A percentile compares a stretch with the other conserved stretches of the same genome.
Evolutionary conservation across 2,888 invertebrate species (phyloP).

Genomic region (Heliconius ismenius): DNA sequence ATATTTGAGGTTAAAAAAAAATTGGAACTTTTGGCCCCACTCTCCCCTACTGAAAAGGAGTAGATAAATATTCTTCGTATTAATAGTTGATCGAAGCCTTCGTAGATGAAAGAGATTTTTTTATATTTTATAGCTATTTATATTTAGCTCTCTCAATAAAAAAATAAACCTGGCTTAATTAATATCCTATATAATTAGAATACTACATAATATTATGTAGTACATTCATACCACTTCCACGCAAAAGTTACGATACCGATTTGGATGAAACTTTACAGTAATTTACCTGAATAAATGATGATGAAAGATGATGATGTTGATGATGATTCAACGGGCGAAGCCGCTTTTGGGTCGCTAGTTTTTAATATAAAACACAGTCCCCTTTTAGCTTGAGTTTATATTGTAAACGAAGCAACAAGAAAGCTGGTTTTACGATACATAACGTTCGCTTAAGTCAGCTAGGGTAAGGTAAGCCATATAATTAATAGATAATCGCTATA

Average conservation of each 20-base stretch:
- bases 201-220: background rate
- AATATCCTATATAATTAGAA: background rate
- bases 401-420: background rate
- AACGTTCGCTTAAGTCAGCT: slow-evolving; percentile 32
- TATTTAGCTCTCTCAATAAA: too few relatives aligned
- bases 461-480: slow-evolving; percentile 49
- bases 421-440: background rate
- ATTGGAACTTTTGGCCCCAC: too few relatives aligned
- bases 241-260: too few relatives aligned
- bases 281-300: too few relatives aligned
- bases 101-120: background rate
- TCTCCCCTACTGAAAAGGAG: too few relatives aligned
- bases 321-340: too few relatives aligned
- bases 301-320: too few relatives aligned
- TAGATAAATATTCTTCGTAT: slow-evolving; percentile 1
- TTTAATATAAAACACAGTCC: background rate
- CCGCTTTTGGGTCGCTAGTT: background rate
- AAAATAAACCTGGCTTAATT: too few relatives aligned
- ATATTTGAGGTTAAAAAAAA: too few relatives aligned
- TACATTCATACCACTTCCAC: background rate
- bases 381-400: background rate
- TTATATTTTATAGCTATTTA: background rate
- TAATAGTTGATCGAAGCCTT: background rate
- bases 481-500: slow-evolving; percentile 17
- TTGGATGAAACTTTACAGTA: too few relatives aligned